Evolutionary conservation across 2,113 vertebrate genomes (phyloP).

Genomic region (Ondatra zibethicus): DNA sequence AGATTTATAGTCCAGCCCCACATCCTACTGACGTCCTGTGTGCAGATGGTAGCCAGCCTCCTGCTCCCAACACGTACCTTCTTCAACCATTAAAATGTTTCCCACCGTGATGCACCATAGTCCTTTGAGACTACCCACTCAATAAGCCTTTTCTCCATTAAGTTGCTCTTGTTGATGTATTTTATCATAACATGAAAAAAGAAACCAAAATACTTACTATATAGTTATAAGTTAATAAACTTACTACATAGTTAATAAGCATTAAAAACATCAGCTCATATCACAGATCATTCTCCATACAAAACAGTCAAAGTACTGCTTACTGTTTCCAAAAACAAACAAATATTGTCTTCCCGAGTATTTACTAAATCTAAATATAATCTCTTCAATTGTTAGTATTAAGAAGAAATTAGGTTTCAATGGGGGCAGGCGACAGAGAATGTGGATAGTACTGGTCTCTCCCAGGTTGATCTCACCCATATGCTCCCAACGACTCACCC

Average conservation of each 20-base stretch:
- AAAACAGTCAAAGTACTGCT: not conserved
- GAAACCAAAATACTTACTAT: not conserved
- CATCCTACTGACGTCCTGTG: not conserved
- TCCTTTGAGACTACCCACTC: not conserved
- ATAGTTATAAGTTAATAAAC: not conserved
- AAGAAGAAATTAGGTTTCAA: not conserved
- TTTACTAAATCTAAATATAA: not conserved
- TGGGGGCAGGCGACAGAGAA: not conserved
- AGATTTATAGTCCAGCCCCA: not conserved
- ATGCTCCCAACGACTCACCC: too few species aligned
- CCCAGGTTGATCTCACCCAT: too few species aligned
- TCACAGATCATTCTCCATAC: not conserved
- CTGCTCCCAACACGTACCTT: not conserved
- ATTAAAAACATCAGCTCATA: not conserved
- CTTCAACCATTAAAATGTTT: too few species aligned
- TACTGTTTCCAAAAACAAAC: not conserved
- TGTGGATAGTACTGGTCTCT: not conserved
- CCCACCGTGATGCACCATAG: not conserved
- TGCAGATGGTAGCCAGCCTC: not conserved
- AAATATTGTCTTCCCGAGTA: not conserved
- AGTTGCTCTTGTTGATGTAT: not conserved
- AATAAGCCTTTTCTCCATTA: not conserved
- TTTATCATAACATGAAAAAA: not conserved
- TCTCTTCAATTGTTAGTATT: not conserved
- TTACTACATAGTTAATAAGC: not conserved